Evolutionary conservation across 23 tunicate genomes (phyloP).

Genomic region (Ascidia mentula): DNA sequence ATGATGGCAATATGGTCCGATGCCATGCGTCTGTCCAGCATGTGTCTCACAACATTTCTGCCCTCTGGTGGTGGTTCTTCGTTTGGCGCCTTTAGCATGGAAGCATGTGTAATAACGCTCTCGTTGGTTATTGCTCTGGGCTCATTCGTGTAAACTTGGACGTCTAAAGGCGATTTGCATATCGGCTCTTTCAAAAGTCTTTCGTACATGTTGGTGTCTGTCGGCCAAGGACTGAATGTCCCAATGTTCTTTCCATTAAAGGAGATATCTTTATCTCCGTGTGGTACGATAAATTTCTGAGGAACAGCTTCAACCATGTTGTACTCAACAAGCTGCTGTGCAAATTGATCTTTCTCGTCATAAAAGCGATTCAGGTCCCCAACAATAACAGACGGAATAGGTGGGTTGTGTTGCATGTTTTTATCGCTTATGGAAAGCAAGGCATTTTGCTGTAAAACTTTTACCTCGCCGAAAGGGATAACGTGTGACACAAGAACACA

Average conservation of each 20-base stretch:
- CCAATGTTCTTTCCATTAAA: slow-evolving; percentile 32
- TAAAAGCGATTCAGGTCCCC: slow-evolving; percentile 56
- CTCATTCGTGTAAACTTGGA: slow-evolving; percentile 31
- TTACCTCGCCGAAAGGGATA: slow-evolving; percentile 49
- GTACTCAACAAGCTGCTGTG: slow-evolving; percentile 8
- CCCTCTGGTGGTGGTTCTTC: slow-evolving; percentile 1
- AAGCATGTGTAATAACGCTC: slow-evolving; percentile 16
- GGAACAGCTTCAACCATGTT: slow-evolving; percentile 22
- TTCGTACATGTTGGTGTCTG: slow-evolving; percentile 23
- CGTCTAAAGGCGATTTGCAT: slow-evolving; percentile 31
- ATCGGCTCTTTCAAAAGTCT: slow-evolving; percentile 15
- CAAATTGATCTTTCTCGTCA: slow-evolving; percentile 35
- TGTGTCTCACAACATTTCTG: slow-evolving; percentile 20
- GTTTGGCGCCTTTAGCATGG: slow-evolving; percentile 24
- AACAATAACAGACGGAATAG: slow-evolving; percentile 30
- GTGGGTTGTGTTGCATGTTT: slow-evolving; percentile 17
- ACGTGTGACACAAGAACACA: slow-evolving; percentile 47
- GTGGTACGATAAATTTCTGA: slow-evolving; percentile 18
- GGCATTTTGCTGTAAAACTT: slow-evolving; percentile 38
- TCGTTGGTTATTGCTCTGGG: not conserved
- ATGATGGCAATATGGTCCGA: slow-evolving; percentile 54
- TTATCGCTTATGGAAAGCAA: slow-evolving; percentile 28
- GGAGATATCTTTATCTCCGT: not conserved
- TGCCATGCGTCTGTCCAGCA: slow-evolving; percentile 35
- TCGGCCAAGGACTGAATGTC: slow-evolving; percentile 59